phyloP scores from a whole-genome alignment of 2,888 invertebrate species.

The Eretmocerus hayati region DNA sequence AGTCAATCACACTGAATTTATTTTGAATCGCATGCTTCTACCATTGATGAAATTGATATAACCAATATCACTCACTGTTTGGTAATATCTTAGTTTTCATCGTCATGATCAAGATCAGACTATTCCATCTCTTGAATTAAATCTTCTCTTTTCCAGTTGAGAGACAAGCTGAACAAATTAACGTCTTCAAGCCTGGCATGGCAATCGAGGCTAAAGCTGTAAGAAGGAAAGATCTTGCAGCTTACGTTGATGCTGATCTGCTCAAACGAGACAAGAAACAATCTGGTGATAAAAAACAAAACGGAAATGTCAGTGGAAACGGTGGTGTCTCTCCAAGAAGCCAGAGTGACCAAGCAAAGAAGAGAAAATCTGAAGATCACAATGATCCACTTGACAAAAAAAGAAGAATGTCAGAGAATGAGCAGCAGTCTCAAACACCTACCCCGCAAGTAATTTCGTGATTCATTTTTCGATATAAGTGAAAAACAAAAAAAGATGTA shows the following conservation, averaged over 20 bases:
- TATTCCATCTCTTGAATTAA: background rate
- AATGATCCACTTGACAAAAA: slow-evolving; percentile 15
- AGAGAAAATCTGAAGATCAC: slow-evolving; percentile 16
- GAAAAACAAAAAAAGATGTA: too few species aligned
- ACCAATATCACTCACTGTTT: too few species aligned
- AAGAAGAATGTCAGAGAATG: slow-evolving; percentile 14
- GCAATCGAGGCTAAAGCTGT: slow-evolving; percentile 16
- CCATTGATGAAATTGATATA: too few species aligned
- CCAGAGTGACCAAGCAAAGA: slow-evolving; percentile 8
- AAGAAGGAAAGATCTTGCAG: slow-evolving; percentile 62
- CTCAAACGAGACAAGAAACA: slow-evolving; percentile 56
- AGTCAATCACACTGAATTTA: too few species aligned
- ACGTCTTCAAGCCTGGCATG: slow-evolving; percentile 18
- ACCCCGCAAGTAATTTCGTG: slow-evolving; percentile 10
- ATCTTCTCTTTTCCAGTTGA: slow-evolving; percentile 8
- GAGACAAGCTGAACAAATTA: slow-evolving; percentile 21
- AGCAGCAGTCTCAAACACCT: slow-evolving; percentile 9
- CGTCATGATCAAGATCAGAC: too few species aligned
- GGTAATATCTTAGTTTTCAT: too few species aligned
- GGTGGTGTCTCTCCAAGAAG: slow-evolving; percentile 18
- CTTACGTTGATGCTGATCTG: slow-evolving; percentile 62
- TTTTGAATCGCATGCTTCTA: too few species aligned
- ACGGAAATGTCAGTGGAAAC: slow-evolving; percentile 8
- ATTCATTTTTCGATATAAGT: background rate
- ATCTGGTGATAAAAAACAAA: slow-evolving; percentile 10